phyloP scores from a whole-genome alignment of 1,140 invertebrate species.

The Diorhabda carinulata region DNA sequence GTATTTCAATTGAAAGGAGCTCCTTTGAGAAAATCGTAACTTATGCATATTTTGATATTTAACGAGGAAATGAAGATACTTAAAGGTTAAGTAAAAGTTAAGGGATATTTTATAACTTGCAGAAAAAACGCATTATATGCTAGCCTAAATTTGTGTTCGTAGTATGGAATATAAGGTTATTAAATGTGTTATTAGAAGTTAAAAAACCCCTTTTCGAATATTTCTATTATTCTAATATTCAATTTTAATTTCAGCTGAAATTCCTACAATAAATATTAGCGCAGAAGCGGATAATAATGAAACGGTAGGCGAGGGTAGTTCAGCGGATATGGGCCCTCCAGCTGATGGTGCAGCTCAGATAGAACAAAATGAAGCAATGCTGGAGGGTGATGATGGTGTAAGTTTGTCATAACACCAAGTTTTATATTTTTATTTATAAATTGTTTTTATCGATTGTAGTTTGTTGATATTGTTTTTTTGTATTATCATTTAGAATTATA shows the following conservation, averaged over 20 bases:
- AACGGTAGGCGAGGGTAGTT: conserved; percentile 37
- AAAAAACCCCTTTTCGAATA: too few species aligned
- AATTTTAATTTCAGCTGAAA: not conserved
- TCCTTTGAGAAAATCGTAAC: too few species aligned
- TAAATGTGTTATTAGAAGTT: too few species aligned
- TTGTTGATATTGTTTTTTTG: not conserved
- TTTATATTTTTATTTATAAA: not conserved
- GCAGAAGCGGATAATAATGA: conserved; percentile 37
- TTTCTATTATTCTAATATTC: too few species aligned
- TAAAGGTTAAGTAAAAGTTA: too few species aligned
- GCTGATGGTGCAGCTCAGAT: conserved; percentile 28
- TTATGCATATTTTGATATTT: too few species aligned
- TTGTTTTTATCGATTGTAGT: not conserved
- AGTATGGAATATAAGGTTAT: too few species aligned
- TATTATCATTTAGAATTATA: not conserved
- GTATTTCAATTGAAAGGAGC: too few species aligned
- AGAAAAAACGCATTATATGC: too few species aligned
- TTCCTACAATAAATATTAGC: not conserved
- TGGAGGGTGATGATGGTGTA: conserved; percentile 43
- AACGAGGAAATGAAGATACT: too few species aligned
- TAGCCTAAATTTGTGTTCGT: too few species aligned
- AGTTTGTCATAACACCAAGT: not conserved
- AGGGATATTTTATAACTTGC: too few species aligned
- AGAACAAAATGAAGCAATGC: conserved; percentile 34
- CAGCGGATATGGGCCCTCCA: conserved; percentile 42